A percentile compares a stretch with the other conserved stretches of the same genome.
Evolutionary conservation across 1,140 invertebrate species (phyloP).

Genomic region (Bradysia coprophila): DNA sequence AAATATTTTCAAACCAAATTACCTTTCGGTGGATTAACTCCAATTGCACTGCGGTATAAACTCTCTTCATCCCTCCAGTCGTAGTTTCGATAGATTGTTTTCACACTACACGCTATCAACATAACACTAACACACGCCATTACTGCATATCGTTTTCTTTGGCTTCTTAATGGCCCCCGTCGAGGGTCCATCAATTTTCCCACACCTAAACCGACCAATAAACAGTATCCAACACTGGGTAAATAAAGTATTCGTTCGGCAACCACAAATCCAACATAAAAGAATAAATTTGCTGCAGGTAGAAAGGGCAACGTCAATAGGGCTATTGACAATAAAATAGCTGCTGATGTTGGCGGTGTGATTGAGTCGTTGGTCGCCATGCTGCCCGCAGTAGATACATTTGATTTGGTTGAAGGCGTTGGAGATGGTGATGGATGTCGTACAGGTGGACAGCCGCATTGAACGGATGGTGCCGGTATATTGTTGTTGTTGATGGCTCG

Average conservation of each 20-base stretch:
- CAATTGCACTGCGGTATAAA: constrained; percentile 76
- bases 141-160: constrained; percentile 25
- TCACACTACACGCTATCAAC: constrained; percentile 48
- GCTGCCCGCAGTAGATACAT: constrained; percentile 7
- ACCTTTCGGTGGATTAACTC: constrained; percentile 97
- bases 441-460: constrained; percentile 7
- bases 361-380: constrained; percentile 14
- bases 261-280: constrained; percentile 94
- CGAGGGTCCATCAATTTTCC: constrained; percentile 25
- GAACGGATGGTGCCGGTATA: constrained; percentile 9
- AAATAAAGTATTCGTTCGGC: constrained; percentile 90
- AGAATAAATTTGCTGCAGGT: constrained; percentile 83
- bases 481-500: constrained; percentile 37
- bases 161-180: constrained; percentile 14
- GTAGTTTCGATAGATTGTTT: constrained; percentile 64
- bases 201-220: constrained; percentile 62
- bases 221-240: constrained; percentile 87
- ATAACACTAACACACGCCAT: constrained; percentile 32
- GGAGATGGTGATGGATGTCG: not conserved
- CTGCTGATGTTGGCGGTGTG: constrained; percentile 16
- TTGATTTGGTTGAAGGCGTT: not conserved
- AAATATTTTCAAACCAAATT: too few relatives aligned
- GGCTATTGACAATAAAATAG: constrained; percentile 42
- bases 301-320: constrained; percentile 80
- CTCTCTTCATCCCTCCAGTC: constrained; percentile 90